These are phyloP conservation scores for Anseranas semipalmata DNA, from an alignment of 2,113 vertebrate species.

Conservation along the genomic window DNA sequence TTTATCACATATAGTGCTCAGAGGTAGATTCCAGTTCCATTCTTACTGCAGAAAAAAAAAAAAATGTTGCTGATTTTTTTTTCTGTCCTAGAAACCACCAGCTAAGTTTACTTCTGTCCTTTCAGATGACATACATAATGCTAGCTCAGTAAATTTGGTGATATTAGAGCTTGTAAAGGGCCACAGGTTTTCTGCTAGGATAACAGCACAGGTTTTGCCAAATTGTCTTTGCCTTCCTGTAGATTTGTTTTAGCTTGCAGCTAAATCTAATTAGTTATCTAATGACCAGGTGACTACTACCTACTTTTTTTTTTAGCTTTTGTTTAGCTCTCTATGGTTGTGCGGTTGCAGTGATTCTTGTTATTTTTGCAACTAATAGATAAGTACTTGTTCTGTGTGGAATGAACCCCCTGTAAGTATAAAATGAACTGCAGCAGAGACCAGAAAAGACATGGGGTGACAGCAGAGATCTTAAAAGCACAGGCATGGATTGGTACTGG, in stretches of 20 bases:
- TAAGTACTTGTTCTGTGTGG: background rate
- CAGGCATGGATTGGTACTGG: accelerated
- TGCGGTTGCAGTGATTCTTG: background rate
- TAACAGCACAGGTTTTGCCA: background rate
- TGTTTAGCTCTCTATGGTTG: background rate
- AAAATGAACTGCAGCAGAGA: background rate
- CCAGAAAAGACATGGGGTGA: background rate
- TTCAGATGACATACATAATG: background rate
- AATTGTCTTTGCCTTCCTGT: background rate
- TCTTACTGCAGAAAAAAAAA: background rate
- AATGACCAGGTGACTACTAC: background rate
- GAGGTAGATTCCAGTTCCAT: background rate
- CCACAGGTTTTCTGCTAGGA: background rate
- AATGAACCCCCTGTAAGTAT: background rate
- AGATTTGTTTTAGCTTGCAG: background rate
- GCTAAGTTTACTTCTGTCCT: background rate
- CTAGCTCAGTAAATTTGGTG: background rate
- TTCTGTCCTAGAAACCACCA: background rate
- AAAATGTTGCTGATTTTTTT: background rate
- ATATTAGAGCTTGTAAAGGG: background rate
- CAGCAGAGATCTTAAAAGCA: background rate
- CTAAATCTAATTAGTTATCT: background rate
- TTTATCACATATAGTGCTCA: background rate
- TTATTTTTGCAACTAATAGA: background rate
- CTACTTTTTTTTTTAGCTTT: background rate